Base-by-base conservation (phyloP, 1,140 invertebrate genomes). In the Papilio xuthus region DNA sequence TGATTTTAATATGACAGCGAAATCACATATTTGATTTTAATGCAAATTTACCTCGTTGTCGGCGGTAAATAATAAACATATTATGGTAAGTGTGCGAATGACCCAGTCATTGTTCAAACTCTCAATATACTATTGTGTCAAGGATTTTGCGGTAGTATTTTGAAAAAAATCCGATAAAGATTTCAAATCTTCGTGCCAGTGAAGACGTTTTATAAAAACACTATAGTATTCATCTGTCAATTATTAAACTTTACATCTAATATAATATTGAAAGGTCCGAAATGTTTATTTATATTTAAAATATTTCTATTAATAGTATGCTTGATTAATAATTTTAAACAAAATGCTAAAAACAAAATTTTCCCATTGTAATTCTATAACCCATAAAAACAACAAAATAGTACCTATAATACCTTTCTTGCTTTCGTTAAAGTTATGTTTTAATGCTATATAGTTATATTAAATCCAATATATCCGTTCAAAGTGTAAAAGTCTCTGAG, bases 81-180 rank as follows among this genome's bases (percentile, higher is more conserved):
- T 67, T 28, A 28, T 23, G 56, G 56, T 13, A 67, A 67, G 60
- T 67, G 26, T 67, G 60, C 12, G 60, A 67, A 67, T 67, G 60
- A 32, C 26, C 23, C 60, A 28, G 60, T 67, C 20, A 28, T 67
- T 67, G 26, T 28, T 67, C 60, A 10, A 67, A 26, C 60, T 67
- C 12, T 60, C 13, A 28, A 23, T 23, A 20, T 23, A 7, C 47
- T 12, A 63, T 67, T 26, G 56, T 67, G 26, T 18, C 60, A 67
- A 67, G 60, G 60, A 26, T 67, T 28, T 28, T 53, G 20, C n/a
- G 44, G 44, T 47, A 18, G 4, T 15, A 7, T 53, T 53, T n/a
- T 20, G 8, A n/a, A n/a, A 9, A 20, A 53, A n/a, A 53, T 20
- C n/a, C 50, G n/a, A 20, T 47, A 4, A 53, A 20, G n/a, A 9